These are phyloP conservation scores for Psephotus haematonotus DNA, from an alignment of 2,113 vertebrate genomes.

Conservation along the genomic window DNA sequence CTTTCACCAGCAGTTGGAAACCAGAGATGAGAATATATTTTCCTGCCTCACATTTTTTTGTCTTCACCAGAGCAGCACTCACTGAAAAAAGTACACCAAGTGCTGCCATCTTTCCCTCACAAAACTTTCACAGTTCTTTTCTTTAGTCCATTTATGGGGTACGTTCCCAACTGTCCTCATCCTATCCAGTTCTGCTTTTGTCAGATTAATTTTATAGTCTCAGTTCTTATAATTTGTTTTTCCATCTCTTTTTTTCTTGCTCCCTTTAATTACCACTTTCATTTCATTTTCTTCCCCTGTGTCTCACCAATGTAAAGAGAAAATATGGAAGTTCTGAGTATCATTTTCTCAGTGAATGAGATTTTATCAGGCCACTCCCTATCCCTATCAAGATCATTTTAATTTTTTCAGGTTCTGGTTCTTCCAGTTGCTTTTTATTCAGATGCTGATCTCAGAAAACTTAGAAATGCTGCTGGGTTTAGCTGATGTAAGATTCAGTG, in stretches of 20 bases:
- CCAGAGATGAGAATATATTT: not conserved
- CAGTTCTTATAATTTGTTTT: not conserved
- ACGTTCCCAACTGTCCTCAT: not conserved
- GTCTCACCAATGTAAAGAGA: not conserved
- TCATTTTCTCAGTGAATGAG: not conserved
- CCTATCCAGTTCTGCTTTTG: rapidly evolving
- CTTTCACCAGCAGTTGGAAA: not conserved
- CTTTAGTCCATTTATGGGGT: not conserved
- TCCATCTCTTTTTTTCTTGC: not conserved
- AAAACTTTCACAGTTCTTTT: not conserved
- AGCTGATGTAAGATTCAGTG: not conserved
- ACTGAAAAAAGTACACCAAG: not conserved
- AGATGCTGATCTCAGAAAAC: not conserved
- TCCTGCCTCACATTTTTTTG: not conserved
- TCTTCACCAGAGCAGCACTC: not conserved
- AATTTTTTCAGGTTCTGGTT: not conserved
- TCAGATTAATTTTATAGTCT: not conserved
- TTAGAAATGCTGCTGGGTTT: not conserved
- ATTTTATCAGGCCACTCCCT: not conserved
- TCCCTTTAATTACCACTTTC: not conserved
- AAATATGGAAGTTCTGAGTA: not conserved
- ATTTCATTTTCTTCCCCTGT: not conserved
- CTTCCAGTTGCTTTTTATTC: not conserved
- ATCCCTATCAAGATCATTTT: not conserved
- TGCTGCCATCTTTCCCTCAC: not conserved